Percentiles rank a stretch among this genome's conserved stretches.
Conservation (phyloP, 2,797 vertebrate species). For the Labroides dimidiatus region DNA sequence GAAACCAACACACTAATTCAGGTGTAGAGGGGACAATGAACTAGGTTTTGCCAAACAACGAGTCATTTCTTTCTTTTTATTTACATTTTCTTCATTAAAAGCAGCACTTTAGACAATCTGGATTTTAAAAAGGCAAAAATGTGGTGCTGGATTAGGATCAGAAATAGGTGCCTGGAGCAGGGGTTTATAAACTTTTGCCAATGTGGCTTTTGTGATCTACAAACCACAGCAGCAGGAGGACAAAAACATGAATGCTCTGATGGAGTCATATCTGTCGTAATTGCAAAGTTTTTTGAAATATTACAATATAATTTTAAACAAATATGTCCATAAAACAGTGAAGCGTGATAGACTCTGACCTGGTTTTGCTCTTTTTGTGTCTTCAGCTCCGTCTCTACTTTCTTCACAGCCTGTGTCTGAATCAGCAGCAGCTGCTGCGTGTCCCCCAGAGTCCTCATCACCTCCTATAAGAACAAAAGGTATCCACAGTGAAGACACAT, state of each 20-base stretch:
- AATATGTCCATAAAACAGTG: not conserved
- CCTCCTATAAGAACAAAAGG: constrained; percentile 82
- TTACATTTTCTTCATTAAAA: no score
- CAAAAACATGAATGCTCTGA: no score
- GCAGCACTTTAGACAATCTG: no score
- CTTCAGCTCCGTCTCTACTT: constrained; percentile 85
- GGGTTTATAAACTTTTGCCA: no score
- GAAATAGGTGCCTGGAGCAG: no score
- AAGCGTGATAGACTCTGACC: constrained; percentile 65
- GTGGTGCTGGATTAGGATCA: no score
- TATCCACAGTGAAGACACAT: constrained; percentile 2
- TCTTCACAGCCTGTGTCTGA: constrained; percentile 83
- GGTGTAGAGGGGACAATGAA: constrained; percentile 85
- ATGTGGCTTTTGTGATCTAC: no score
- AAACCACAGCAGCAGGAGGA: no score
- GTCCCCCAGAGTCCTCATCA: constrained; percentile 87
- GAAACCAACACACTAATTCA: constrained; percentile 94
- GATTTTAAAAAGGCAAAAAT: no score
- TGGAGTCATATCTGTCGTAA: no score
- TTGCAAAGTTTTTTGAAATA: not conserved
- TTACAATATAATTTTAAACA: not conserved
- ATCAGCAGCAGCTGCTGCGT: constrained; percentile 87
- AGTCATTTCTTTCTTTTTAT: constrained; percentile 13
- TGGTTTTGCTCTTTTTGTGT: constrained; percentile 79
- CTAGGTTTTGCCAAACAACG: no score